A percentile compares a stretch with the other conserved stretches of the same genome.
Conservation (phyloP, 2,888 invertebrate species). For the Trachelus iudaicus region DNA sequence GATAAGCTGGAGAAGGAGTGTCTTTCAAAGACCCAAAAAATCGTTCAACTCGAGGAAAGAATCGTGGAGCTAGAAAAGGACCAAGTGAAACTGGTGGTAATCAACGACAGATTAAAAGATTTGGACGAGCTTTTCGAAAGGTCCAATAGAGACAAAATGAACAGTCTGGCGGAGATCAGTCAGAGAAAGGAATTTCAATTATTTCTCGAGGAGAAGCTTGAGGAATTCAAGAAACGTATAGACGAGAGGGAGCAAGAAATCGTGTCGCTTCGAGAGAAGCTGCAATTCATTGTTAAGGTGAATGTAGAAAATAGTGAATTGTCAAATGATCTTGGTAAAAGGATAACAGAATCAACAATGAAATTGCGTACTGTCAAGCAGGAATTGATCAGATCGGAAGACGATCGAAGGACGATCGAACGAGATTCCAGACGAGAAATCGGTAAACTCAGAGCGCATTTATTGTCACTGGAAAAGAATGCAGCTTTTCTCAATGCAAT, state of each 20-base stretch:
- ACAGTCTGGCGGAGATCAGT: constrained; percentile 33
- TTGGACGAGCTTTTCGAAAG: constrained; percentile 36
- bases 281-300: constrained; percentile 26
- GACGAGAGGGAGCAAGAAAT: constrained; percentile 42
- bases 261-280: constrained; percentile 30
- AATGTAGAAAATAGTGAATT: constrained; percentile 40
- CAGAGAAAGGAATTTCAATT: constrained; percentile 36
- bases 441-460: constrained; percentile 32
- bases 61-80: constrained; percentile 30
- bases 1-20: constrained; percentile 39
- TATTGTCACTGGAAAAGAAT: constrained; percentile 42
- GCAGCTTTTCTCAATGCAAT: constrained; percentile 32
- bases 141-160: constrained; percentile 34
- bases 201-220: constrained; percentile 38
- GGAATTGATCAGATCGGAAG: constrained; percentile 39
- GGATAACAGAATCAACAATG: constrained; percentile 34
- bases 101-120: constrained; percentile 39
- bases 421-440: constrained; percentile 37
- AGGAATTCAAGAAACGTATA: constrained; percentile 34
- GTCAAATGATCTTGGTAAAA: constrained; percentile 36
- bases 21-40: constrained; percentile 24
- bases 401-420: constrained; percentile 39
- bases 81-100: constrained; percentile 23
- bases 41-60: constrained; percentile 31
- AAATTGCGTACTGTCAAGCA: constrained; percentile 36